Percentiles rank a stretch among this genome's conserved stretches.
phyloP scores from a whole-genome alignment of 2,888 invertebrate species.

The Limenitis camilla region DNA sequence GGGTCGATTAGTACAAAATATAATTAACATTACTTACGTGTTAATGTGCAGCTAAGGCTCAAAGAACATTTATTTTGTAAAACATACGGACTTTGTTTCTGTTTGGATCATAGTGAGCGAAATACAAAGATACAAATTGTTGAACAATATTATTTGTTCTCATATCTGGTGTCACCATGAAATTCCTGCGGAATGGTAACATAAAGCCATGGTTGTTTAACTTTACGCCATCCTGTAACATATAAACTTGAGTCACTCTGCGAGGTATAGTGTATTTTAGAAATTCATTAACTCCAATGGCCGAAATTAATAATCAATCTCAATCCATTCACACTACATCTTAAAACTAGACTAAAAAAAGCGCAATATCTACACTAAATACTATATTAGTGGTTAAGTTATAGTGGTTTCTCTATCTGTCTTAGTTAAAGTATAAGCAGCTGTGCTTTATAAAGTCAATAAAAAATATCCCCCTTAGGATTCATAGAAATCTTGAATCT shows the following conservation, averaged over 20 bases:
- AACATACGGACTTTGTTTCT: conserved; percentile 36
- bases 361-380: too few species aligned
- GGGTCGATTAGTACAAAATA: neutral
- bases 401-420: too few species aligned
- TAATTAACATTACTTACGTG: conserved; percentile 28
- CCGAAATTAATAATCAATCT: too few species aligned
- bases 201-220: conserved; percentile 45
- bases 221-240: conserved; percentile 54
- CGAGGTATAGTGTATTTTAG: too few species aligned
- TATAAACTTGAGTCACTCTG: neutral
- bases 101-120: conserved; percentile 44
- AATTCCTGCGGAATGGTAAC: conserved; percentile 51
- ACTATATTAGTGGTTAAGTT: too few species aligned
- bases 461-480: too few species aligned
- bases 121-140: conserved; percentile 53
- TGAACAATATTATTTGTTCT: conserved; percentile 49
- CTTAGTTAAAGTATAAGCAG: too few species aligned
- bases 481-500: too few species aligned
- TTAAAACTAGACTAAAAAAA: too few species aligned
- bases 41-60: conserved; percentile 34
- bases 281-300: too few species aligned
- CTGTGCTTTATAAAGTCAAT: too few species aligned
- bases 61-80: conserved; percentile 37
- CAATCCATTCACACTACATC: too few species aligned
- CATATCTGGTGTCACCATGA: conserved; percentile 34